These are phyloP conservation scores for Barnardius zonarius DNA, from an alignment of 2,113 vertebrate species.

Conservation along the genomic window DNA sequence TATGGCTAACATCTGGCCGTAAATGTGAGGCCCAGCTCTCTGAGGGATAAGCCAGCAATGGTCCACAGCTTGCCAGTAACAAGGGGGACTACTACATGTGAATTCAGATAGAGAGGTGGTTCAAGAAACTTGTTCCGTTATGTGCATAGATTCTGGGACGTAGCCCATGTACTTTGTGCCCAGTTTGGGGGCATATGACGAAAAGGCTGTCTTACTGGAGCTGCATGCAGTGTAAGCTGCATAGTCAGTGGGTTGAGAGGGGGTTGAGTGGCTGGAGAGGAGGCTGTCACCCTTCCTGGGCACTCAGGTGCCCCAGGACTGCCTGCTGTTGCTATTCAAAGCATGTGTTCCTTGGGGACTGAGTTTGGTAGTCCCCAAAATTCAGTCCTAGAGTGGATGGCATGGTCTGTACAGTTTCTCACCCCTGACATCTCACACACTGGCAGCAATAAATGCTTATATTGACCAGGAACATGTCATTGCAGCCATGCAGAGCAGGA, in stretches of 20 bases:
- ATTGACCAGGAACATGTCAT: neutral
- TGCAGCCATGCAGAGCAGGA: neutral
- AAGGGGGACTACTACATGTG: rapidly evolving
- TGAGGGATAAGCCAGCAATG: neutral
- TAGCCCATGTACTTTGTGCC: neutral
- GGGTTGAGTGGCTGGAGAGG: neutral
- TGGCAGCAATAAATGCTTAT: neutral
- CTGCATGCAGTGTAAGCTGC: neutral
- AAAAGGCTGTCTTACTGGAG: neutral
- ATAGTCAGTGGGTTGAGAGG: neutral
- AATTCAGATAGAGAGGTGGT: neutral
- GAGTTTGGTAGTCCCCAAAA: neutral
- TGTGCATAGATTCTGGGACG: neutral
- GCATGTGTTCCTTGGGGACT: neutral
- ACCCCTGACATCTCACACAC: neutral
- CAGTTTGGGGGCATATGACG: neutral
- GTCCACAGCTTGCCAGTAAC: neutral
- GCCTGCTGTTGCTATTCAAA: neutral
- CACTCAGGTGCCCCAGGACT: neutral
- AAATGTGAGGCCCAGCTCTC: neutral
- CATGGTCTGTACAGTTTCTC: neutral
- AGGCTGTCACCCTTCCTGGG: neutral
- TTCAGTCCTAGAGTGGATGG: neutral
- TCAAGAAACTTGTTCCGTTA: neutral
- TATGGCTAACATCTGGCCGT: neutral